These are phyloP conservation scores for Leucozona laternaria DNA, from an alignment of 2,888 invertebrate genomes.

Conservation along the genomic window DNA sequence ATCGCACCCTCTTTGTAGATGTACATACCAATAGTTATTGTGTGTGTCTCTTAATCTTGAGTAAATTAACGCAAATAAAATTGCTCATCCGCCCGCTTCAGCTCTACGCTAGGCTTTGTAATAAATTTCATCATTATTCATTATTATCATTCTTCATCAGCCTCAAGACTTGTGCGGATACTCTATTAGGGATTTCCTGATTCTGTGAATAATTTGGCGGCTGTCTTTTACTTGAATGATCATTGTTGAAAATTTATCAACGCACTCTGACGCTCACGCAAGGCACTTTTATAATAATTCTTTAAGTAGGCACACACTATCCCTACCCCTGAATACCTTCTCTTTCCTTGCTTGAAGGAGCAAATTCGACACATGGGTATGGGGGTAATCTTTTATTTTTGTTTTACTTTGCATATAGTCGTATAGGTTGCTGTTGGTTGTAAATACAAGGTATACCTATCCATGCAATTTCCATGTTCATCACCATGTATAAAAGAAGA, in stretches of 20 bases:
- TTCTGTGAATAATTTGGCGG: conserved; percentile 44
- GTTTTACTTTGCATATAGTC: not conserved
- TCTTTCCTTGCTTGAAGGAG: not conserved
- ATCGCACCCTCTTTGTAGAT: conserved; percentile 4
- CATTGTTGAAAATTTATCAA: conserved; percentile 27
- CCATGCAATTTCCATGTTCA: conserved; percentile 21
- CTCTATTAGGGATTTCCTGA: conserved; percentile 71
- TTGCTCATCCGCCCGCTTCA: conserved; percentile 24
- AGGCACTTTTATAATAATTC: conserved; percentile 1
- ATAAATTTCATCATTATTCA: conserved; percentile 11
- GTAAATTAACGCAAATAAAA: conserved; percentile 22
- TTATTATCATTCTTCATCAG: conserved; percentile 31
- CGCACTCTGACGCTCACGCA: conserved; percentile 14
- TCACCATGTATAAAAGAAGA: not conserved
- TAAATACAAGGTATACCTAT: not conserved
- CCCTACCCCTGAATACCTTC: not conserved
- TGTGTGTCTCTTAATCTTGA: conserved; percentile 3
- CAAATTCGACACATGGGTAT: not conserved
- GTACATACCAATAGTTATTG: not conserved
- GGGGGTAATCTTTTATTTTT: not conserved
- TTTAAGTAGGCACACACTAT: not conserved
- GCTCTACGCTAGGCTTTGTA: not conserved
- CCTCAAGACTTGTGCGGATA: conserved; percentile 45
- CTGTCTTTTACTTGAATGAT: conserved; percentile 33
- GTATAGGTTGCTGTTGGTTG: not conserved